Evolutionary conservation across 2,797 vertebrate species (phyloP).

Genomic region (Chrysocyon brachyurus): DNA sequence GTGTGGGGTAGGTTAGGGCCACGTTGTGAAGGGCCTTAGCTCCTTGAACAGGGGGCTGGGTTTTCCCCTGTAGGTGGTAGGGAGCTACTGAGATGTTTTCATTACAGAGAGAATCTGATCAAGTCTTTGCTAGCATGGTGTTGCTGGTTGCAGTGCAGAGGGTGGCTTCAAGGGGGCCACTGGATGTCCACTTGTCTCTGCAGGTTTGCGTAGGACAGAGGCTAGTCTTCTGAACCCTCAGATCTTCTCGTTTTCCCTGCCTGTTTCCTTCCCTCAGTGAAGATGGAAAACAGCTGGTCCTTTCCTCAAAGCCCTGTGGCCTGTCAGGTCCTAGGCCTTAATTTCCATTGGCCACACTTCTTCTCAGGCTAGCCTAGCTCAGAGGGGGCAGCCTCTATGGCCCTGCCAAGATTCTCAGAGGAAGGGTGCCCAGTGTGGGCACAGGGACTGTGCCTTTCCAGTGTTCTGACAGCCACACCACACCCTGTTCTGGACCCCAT

Average conservation of each 20-base stretch:
- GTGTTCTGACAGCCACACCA: neutral
- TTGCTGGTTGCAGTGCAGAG: neutral
- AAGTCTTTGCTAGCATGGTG: conserved; percentile 58
- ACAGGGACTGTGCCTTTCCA: neutral
- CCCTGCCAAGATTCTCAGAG: conserved; percentile 13
- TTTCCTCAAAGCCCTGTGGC: conserved; percentile 48
- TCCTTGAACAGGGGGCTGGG: conserved; percentile 23
- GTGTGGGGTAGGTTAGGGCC: neutral
- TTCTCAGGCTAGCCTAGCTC: neutral
- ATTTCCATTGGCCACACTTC: neutral
- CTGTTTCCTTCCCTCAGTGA: conserved; percentile 69
- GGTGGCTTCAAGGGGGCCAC: neutral
- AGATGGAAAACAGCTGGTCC: conserved; percentile 73
- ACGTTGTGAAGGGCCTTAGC: conserved; percentile 41
- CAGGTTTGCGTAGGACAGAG: neutral
- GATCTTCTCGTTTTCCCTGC: conserved; percentile 52
- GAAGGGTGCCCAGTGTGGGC: neutral
- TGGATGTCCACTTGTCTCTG: neutral
- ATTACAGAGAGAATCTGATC: conserved; percentile 74
- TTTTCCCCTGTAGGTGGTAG: conserved; percentile 36
- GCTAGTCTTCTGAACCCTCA: conserved; percentile 50
- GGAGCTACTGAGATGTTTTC: conserved; percentile 67
- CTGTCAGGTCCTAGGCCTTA: neutral
- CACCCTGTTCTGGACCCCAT: neutral
- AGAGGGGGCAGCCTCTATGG: neutral